phyloP scores from a whole-genome alignment of 2,888 invertebrate genomes.

The Crocallis elinguaria region DNA sequence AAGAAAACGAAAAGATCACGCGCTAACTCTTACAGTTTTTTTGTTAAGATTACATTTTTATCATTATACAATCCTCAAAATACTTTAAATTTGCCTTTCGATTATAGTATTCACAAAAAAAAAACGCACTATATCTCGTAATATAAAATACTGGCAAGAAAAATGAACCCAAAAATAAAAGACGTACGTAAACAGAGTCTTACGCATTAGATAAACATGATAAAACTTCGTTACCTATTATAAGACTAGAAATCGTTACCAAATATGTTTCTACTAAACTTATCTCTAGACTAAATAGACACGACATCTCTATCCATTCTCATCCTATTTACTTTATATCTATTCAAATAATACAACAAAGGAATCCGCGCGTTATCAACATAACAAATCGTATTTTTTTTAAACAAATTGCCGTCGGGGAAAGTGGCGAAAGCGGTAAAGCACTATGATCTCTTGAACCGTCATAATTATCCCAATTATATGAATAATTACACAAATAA shows the following conservation, averaged over 20 bases:
- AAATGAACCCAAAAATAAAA: too few relatives aligned
- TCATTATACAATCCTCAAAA: too few relatives aligned
- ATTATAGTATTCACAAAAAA: too few relatives aligned
- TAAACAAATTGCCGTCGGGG: constrained; percentile 24
- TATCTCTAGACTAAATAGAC: constrained; percentile 21
- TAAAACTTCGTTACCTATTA: background rate
- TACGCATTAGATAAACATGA: background rate
- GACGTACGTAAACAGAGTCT: too few relatives aligned
- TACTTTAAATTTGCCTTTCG: too few relatives aligned
- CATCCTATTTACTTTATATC: constrained; percentile 3
- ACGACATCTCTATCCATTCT: constrained; percentile 8
- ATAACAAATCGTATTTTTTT: constrained; percentile 30
- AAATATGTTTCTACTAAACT: constrained; percentile 7
- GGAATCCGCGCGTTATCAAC: constrained; percentile 34
- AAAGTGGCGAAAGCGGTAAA: constrained; percentile 39
- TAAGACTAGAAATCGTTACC: background rate
- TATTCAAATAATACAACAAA: constrained; percentile 29
- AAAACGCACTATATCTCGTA: too few relatives aligned
- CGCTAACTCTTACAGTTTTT: too few relatives aligned
- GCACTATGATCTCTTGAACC: constrained; percentile 39
- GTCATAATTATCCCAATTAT: constrained; percentile 31
- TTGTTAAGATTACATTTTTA: too few relatives aligned
- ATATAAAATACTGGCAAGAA: too few relatives aligned
- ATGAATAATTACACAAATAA: constrained; percentile 35
- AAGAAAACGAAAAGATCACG: constrained; percentile 1